Evolutionary conservation across 2,797 vertebrate genomes (phyloP).

Genomic region (Clarias fuscus): DNA sequence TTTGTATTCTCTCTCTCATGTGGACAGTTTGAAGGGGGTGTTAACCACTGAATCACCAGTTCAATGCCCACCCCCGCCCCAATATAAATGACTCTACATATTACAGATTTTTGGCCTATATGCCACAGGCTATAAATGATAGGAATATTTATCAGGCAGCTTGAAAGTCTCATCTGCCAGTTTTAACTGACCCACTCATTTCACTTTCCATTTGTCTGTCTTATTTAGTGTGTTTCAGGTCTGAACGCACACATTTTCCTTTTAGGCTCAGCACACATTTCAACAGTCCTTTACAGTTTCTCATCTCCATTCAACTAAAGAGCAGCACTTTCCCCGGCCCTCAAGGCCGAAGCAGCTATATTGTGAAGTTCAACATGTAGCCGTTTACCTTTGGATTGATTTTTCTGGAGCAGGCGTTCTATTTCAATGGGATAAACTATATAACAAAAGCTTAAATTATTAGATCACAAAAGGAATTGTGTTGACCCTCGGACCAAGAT

Average conservation of each 20-base stretch:
- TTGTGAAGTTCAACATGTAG: constrained; percentile 44
- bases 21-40: not conserved
- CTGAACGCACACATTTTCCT: constrained; percentile 28
- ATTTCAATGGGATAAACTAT: constrained; percentile 54
- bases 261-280: constrained; percentile 28
- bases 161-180: not conserved
- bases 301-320: constrained; percentile 33
- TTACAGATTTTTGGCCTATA: not conserved
- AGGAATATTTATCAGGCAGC: not conserved
- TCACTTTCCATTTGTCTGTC: not conserved
- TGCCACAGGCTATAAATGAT: not conserved
- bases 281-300: constrained; percentile 16
- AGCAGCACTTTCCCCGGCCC: constrained; percentile 34
- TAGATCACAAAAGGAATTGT: constrained; percentile 60
- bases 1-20: not conserved
- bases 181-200: constrained; percentile 41
- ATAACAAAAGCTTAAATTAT: constrained; percentile 60
- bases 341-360: constrained; percentile 49
- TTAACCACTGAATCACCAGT: not conserved
- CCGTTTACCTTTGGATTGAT: constrained; percentile 55
- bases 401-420: constrained; percentile 50
- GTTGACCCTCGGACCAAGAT: constrained; percentile 8
- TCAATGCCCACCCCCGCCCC: not conserved
- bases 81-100: not conserved
- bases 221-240: constrained; percentile 19